Evolutionary conservation across 1,140 invertebrate species (phyloP).

Genomic region (Hyphantria cunea): DNA sequence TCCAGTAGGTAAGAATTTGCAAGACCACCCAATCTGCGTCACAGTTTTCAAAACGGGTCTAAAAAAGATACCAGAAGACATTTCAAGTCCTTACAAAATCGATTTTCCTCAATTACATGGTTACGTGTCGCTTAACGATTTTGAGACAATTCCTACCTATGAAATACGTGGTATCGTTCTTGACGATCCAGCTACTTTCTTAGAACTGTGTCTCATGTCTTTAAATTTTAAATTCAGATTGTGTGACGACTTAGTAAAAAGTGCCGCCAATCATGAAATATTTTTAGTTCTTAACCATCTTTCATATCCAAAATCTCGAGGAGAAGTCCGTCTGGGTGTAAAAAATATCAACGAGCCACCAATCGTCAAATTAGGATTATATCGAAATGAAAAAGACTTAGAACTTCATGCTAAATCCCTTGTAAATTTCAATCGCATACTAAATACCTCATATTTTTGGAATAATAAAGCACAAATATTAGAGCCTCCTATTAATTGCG

Average conservation of each 20-base stretch:
- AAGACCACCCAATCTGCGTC: constrained; percentile 84
- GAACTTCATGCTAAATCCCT: constrained; percentile 8
- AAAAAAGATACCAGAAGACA: neutral
- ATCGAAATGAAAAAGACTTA: neutral
- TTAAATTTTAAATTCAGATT: neutral
- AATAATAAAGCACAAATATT: constrained; percentile 29
- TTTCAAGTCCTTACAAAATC: neutral
- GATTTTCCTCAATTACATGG: neutral
- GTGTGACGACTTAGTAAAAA: neutral
- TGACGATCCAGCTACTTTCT: neutral
- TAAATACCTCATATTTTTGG: constrained; percentile 37
- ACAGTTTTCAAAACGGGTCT: constrained; percentile 1
- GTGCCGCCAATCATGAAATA: neutral
- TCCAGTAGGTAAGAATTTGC: constrained; percentile 87
- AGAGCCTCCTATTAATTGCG: constrained; percentile 29
- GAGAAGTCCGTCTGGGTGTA: neutral
- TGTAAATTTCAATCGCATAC: constrained; percentile 12
- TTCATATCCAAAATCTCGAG: constrained; percentile 2
- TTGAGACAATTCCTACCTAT: neutral
- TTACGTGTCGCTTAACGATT: neutral
- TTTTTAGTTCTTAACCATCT: neutral
- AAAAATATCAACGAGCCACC: constrained; percentile 2
- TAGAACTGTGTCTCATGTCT: neutral
- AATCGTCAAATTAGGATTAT: neutral
- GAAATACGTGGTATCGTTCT: neutral